These are phyloP conservation scores for Archocentrus centrarchus DNA, from an alignment of 2,113 vertebrate species.

Conservation along the genomic window DNA sequence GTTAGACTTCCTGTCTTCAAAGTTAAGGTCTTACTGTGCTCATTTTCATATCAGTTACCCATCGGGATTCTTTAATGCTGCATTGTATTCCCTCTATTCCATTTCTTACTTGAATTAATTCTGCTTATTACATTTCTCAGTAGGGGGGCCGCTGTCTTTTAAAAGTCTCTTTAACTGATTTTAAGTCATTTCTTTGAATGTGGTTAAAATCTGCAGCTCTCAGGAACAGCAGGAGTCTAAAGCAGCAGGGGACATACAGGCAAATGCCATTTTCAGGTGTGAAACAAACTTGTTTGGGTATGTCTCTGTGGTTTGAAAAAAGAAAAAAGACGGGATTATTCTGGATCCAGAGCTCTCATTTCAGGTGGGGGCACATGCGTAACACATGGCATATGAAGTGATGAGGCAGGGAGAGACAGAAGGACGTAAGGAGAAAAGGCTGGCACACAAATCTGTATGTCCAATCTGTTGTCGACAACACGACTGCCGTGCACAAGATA, in stretches of 20 bases:
- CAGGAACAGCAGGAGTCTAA: not conserved
- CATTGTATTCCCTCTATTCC: not conserved
- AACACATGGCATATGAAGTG: not conserved
- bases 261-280: not conserved
- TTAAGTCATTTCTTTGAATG: constrained; percentile 16
- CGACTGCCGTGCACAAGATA: not conserved
- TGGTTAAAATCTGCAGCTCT: constrained; percentile 13
- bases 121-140: constrained; percentile 28
- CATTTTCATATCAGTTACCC: not conserved
- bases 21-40: not conserved
- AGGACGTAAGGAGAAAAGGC: not conserved
- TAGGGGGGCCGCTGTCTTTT: constrained; percentile 12
- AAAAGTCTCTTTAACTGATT: constrained; percentile 41
- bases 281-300: not conserved
- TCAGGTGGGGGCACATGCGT: not conserved
- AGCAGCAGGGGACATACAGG: not conserved
- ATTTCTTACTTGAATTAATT: constrained; percentile 46
- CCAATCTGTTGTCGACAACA: not conserved
- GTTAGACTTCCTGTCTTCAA: not conserved
- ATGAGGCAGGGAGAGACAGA: constrained; percentile 1
- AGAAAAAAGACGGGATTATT: not conserved
- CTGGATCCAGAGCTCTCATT: not conserved
- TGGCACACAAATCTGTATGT: not conserved
- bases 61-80: constrained; percentile 3
- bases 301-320: not conserved